Conservation (phyloP, 2,888 invertebrate species). For the Vandiemenella viatica region DNA sequence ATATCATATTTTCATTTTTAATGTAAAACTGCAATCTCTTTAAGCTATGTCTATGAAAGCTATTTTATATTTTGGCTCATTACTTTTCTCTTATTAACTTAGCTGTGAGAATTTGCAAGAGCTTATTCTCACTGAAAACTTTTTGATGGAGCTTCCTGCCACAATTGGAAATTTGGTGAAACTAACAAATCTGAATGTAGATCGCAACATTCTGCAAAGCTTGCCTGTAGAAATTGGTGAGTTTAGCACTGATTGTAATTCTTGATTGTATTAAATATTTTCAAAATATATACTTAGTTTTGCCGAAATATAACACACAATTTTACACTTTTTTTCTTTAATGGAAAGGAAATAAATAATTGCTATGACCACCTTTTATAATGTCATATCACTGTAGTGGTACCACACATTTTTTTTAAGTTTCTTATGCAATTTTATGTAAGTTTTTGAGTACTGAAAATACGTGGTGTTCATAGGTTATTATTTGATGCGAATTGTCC, state of each 20-base stretch:
- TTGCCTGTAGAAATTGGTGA: conserved; percentile 78
- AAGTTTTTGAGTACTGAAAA: no score
- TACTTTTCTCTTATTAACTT: conserved; percentile 26
- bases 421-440: no score
- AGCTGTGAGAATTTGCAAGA: conserved; percentile 89
- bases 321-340: no score
- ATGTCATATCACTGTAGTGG: no score
- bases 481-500: no score
- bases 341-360: no score
- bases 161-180: conserved; percentile 83
- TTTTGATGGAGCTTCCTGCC: conserved; percentile 77
- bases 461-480: no score
- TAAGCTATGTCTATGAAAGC: not conserved
- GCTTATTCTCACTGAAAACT: conserved; percentile 94
- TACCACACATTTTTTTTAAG: no score
- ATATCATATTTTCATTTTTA: no score
- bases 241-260: not conserved
- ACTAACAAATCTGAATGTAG: conserved; percentile 91
- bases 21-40: not conserved
- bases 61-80: no score
- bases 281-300: conserved; percentile 1
- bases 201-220: conserved; percentile 81
- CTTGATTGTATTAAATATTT: not conserved
- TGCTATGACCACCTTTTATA: no score
- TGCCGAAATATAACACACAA: no score